Evolutionary conservation across 2,797 vertebrate species (phyloP), one percentile per base, ranked within the genome.

Genomic region (Darevskia mixta): DNA sequence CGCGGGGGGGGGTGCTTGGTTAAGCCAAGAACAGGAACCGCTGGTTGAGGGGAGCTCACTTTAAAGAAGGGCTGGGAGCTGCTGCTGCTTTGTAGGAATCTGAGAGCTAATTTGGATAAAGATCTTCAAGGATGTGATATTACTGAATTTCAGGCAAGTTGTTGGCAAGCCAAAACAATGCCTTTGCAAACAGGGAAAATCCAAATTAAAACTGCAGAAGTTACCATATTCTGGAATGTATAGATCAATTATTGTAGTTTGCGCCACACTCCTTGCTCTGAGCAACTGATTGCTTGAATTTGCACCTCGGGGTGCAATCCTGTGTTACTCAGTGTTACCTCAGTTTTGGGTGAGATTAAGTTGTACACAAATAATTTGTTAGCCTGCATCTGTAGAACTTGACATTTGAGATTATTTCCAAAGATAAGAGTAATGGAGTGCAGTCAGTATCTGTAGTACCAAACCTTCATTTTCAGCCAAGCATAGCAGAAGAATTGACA

Each of bases 391-490:
- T 75, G 32, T 72, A 49, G 67, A 83, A 49, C 18, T 32, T 72
- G 43, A 35, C 71, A 75, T 69, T 55, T 83, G n/a, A 75, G 83
- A 15, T 85, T 32, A 35, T n/a, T 85, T 75, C 15, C 20, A 85
- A 61, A 72, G 1, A 18, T 45, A 17, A 61, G 67, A n/a, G 15
- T 10, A 66, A n/a, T 20, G 8, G 32, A 11, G 49, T 58, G 29
- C 1, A 27, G 23, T 75, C 23, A 61, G 15, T 41, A 85, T 61
- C 27, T 76, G 55, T 58, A 67, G 25, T 29, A 15, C 61, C 25
- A 67, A 67, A 5, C 23, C 29, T 78, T 86, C 32, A 29, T 77
- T 64, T 64, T 27, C 8, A 58, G 61, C 20, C 23, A 25, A 45
- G 3, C 27, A 45, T 78, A 66, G 32, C 23, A 67, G 41, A 66